phyloP scores from a whole-genome alignment of 1,140 invertebrate genomes.

The Sinonovacula constricta region DNA sequence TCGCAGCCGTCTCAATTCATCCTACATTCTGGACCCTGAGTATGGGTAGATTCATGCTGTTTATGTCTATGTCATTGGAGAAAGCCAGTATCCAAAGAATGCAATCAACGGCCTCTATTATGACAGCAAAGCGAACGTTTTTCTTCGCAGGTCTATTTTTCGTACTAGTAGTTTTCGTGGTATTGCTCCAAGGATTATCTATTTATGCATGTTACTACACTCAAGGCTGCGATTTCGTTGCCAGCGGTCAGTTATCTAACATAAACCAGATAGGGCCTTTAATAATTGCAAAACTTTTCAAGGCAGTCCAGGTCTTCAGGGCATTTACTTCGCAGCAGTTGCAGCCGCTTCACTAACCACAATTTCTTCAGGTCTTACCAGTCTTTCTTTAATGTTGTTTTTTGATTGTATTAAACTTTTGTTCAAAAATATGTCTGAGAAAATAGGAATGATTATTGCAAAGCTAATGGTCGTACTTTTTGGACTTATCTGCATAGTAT shows the following conservation, averaged over 20 bases:
- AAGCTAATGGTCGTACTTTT: constrained; percentile 16
- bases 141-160: constrained; percentile 24
- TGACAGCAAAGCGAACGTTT: constrained; percentile 1
- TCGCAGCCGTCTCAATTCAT: too few relatives aligned
- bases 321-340: constrained; percentile 19
- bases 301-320: constrained; percentile 7
- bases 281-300: constrained; percentile 32
- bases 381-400: constrained; percentile 15
- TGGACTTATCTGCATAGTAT: constrained; percentile 22
- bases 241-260: constrained; percentile 14
- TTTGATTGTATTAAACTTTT: constrained; percentile 32
- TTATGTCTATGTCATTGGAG: constrained; percentile 10
- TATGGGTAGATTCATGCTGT: constrained; percentile 10
- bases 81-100: constrained; percentile 31
- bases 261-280: constrained; percentile 33
- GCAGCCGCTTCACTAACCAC: constrained; percentile 31
- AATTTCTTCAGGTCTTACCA: constrained; percentile 26
- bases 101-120: constrained; percentile 5
- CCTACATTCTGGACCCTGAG: constrained; percentile 32
- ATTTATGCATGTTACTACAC: constrained; percentile 10
- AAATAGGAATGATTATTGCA: constrained; percentile 15
- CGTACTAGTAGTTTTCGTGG: neutral
- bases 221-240: constrained; percentile 20
- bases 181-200: constrained; percentile 10
- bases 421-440: neutral